Percentiles rank a stretch among this genome's conserved stretches.
Evolutionary conservation across 2,113 vertebrate species (phyloP).

Genomic region (Dascyllus trimaculatus): DNA sequence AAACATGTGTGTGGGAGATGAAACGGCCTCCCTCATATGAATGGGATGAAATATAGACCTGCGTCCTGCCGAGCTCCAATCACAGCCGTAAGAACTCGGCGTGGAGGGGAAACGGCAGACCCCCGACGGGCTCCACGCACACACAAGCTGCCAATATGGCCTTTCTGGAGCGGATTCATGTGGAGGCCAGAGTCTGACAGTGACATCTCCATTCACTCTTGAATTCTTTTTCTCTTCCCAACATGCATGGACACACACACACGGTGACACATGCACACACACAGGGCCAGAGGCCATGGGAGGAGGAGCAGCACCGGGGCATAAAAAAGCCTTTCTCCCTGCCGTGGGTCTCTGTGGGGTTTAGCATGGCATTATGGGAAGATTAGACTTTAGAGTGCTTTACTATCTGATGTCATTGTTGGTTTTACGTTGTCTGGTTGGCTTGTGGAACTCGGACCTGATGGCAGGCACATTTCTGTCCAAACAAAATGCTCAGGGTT

Average conservation of each 20-base stretch:
- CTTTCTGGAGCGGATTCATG: conserved; percentile 75
- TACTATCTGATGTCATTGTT: conserved; percentile 84
- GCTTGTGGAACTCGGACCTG: conserved; percentile 74
- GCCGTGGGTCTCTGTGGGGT: conserved; percentile 76
- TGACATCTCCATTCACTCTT: conserved; percentile 85
- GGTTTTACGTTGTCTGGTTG: conserved; percentile 77
- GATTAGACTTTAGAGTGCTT: conserved; percentile 80
- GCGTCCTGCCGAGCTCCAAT: conserved; percentile 74
- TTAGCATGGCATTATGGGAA: conserved; percentile 84
- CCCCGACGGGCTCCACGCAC: conserved; percentile 58
- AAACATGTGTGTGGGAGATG: conserved; percentile 83
- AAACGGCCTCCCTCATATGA: conserved; percentile 79
- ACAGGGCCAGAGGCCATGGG: conserved; percentile 71
- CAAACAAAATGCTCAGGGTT: conserved; percentile 63
- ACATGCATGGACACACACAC: conserved; percentile 64
- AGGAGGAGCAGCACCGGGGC: conserved; percentile 66
- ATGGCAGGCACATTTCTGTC: conserved; percentile 73
- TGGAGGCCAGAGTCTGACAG: conserved; percentile 79
- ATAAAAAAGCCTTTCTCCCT: conserved; percentile 73
- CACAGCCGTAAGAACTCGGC: conserved; percentile 64
- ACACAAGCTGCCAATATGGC: conserved; percentile 78
- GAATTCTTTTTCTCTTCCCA: conserved; percentile 73
- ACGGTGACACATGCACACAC: neutral
- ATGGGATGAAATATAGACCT: conserved; percentile 79
- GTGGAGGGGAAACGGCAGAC: conserved; percentile 69